These are phyloP conservation scores for Scrobipalpa atriplicella DNA, from an alignment of 2,888 invertebrate genomes.

Conservation along the genomic window DNA sequence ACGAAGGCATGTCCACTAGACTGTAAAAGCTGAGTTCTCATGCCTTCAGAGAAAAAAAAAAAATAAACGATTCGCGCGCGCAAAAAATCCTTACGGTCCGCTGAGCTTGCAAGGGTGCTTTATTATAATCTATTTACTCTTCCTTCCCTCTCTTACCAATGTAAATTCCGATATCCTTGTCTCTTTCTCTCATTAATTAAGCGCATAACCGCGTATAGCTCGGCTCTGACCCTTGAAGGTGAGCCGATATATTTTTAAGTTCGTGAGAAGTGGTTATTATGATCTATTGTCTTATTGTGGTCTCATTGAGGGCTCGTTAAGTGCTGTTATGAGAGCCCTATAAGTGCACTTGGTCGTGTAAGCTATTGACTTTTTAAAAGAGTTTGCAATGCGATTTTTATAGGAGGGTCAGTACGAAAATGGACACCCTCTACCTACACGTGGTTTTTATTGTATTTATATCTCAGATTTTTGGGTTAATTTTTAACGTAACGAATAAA, in stretches of 20 bases:
- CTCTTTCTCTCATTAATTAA: slow-evolving; percentile 67
- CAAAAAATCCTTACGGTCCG: slow-evolving; percentile 70
- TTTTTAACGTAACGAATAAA: too few relatives aligned
- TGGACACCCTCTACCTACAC: slow-evolving; percentile 23
- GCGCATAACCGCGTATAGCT: slow-evolving; percentile 62
- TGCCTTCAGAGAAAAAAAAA: slow-evolving; percentile 43
- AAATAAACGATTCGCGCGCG: slow-evolving; percentile 53
- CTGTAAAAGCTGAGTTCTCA: slow-evolving; percentile 67
- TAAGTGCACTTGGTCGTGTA: slow-evolving; percentile 43
- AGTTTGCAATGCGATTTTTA: slow-evolving; percentile 39
- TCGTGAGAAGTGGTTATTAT: slow-evolving; percentile 71
- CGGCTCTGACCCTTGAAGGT: slow-evolving; percentile 62
- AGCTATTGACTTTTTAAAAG: slow-evolving; percentile 57
- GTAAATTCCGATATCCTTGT: slow-evolving; percentile 39
- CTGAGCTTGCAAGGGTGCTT: slow-evolving; percentile 65
- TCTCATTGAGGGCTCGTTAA: slow-evolving; percentile 57
- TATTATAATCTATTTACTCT: slow-evolving; percentile 60
- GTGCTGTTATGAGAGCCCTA: slow-evolving; percentile 59
- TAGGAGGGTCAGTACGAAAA: slow-evolving; percentile 34
- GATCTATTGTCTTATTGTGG: slow-evolving; percentile 73
- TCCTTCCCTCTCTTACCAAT: slow-evolving; percentile 49
- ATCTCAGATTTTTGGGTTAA: too few relatives aligned
- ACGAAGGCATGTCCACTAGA: slow-evolving; percentile 56
- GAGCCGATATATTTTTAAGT: slow-evolving; percentile 58
- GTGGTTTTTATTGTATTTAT: background rate